Evolutionary conservation across 2,113 vertebrate genomes (phyloP), one percentile per base, ranked within the genome.

Genomic region (Odontophorus gujanensis): DNA sequence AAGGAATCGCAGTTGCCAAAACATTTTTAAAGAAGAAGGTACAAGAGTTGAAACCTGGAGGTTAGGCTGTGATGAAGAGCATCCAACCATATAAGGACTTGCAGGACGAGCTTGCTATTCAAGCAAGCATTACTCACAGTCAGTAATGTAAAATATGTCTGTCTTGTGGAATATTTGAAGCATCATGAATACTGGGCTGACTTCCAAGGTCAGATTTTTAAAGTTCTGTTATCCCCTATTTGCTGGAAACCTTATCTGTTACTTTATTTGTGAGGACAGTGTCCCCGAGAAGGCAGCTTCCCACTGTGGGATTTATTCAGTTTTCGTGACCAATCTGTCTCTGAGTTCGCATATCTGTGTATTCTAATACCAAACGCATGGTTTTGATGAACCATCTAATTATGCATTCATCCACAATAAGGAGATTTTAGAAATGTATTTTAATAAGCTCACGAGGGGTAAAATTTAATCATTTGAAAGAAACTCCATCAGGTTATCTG

Each of bases 181-280:
- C 68, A 78, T 87, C 22, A 3, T 47, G 51, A 63, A 69, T 74
- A 53, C 87, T 57, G 88, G 91, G 73, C 83, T 76, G 76, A 90
- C 40, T 75, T 89, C 82, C 65, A 89, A 83, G 80, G 87, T 85
- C 68, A 87, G 24, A 85, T 92, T 91, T 92, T 92, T 91, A 34
- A 78, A 85, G 65, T 85, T 40, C 45, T 14, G 4, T 67, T 93
- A 68, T 78, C n/a, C 40, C 11, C 43, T 67, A 32, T 87, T 74
- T 57, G 65, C 81, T 82, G 38, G 45, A 91, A 66, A 79, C 77
- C 53, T 91, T 75, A 61, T 67, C 59, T 74, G 43, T 66, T 89
- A 72, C 85, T 48, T 86, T 61, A 69, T 83, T 94, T 74, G 77
- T 5, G 2, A 91, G 89, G 51, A 65, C 73, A 75, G n/a, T 13